Evolutionary conservation across 2,113 vertebrate genomes (phyloP), one percentile per base, ranked within the genome.

Genomic region (Antechinus flavipes): DNA sequence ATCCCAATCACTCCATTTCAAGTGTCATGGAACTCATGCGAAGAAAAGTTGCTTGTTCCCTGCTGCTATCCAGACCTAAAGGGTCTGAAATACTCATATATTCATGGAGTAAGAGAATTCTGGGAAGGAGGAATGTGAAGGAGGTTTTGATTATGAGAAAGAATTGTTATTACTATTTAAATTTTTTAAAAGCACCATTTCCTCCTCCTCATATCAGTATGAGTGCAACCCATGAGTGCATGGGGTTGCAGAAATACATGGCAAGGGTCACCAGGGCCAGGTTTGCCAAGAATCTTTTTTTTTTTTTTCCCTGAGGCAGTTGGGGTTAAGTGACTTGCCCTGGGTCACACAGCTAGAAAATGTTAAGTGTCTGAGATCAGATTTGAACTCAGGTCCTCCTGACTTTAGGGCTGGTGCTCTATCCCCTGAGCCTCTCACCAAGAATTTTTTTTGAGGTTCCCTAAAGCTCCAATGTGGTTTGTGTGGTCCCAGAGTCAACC

Each of bases 11-110:
- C 49, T 56, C 26, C 35, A 26, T 30, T 49, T 76, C 61, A 4
- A 0, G 61, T 50, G 35, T 90, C 58, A 35, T 35, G 12, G 52
- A 50, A 11, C 90, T 25, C 90, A 23, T 26, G 12, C 0, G 1
- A 35, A 24, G 68, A 30, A 55, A 95, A 58, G 30, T 10, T 76
- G 27, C 91, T 12, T 84, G 30, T 89, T 90, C 11, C 54, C 89
- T 93, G 14, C 68, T 84, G 90, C 52, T 90, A 46, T 0, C 1
- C 22, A 91, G 50, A 55, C 58, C 95, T 22, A 14, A n/a, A 52
- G 23, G 23, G 9, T 94, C 54, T 95, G 93, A 98, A 96, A 97
- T 94, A 97, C 92, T 94, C 61, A 95, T 93, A 35, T 0, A 0
- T 8, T 46, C 24, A 84, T 42, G 76, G 42, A 84, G 47, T 54